Evolutionary conservation across 1,140 invertebrate genomes (phyloP), one percentile per base, ranked within the genome.

Genomic region (Lasioglossum albipes): DNA sequence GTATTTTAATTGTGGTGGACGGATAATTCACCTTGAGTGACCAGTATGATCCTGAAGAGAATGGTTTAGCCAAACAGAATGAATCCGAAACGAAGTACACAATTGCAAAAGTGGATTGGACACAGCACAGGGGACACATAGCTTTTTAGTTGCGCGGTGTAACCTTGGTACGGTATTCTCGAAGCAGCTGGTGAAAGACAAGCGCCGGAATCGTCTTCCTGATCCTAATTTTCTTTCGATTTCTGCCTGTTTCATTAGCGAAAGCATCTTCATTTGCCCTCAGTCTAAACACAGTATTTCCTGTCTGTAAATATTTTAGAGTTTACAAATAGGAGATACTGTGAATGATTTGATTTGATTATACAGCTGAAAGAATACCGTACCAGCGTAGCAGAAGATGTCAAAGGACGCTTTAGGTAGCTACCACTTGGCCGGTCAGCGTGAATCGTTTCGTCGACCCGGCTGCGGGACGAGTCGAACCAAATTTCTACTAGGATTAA

Each of bases 401-500:
- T 69, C 5, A 16, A 36, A 10, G 13, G 18, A 36, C 7, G 13
- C 54, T 16, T 73, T 73, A 36, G 61, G 18, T 74, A 61, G 36
- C 54, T 75, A 75, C 16, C 64, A 57, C 16, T n/a, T 59, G 22
- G 71, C 62, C 45, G 31, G 22, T 41, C 61, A 77, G 80, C 66
- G 79, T 84, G 67, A 84, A 87, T 90, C 84, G 83, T 88, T 81
- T 88, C 83, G 85, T 88, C 87, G 84, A 79, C 83, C 83, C 74
- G 79, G 81, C 73, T 79, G 42, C 75, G 74, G 82, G 75, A 87
- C 76, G 84, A 88, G 83, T 88, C 88, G 83, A 90, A 91, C 86
- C 84, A 89, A 89, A 90, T 90, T 90, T 89, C 85, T 87, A 83
- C 82, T 90, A 89, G 77, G 80, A 65, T 84, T 36, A 36, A 83